Conservation (phyloP, 1,140 invertebrate genomes). For the Aphelenchoides besseyi region DNA sequence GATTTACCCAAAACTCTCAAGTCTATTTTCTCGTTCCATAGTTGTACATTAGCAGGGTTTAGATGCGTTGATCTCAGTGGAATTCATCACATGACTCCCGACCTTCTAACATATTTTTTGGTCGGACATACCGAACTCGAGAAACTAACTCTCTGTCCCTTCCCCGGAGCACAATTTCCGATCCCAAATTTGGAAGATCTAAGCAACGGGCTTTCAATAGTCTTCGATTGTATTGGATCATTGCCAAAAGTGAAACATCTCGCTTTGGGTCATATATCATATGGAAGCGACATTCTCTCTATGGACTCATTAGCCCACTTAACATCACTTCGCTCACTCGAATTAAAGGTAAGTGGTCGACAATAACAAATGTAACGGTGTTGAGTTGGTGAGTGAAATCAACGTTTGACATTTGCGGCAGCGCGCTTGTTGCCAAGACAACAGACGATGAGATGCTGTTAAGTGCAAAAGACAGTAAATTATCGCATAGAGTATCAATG, state of each 20-base stretch:
- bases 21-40: background rate
- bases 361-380: background rate
- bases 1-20: slow-evolving; percentile 9
- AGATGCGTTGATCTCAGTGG: slow-evolving; percentile 39
- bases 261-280: slow-evolving; percentile 10
- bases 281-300: slow-evolving; percentile 12
- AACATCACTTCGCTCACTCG: slow-evolving; percentile 6
- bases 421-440: background rate
- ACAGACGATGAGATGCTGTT: background rate
- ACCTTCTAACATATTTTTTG: slow-evolving; percentile 29
- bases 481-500: too few species aligned
- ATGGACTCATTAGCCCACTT: slow-evolving; percentile 18
- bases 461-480: slow-evolving; percentile 15
- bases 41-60: slow-evolving; percentile 1
- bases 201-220: background rate
- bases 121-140: slow-evolving; percentile 25
- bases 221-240: slow-evolving; percentile 11
- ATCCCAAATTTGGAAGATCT: background rate
- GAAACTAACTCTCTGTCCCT: slow-evolving; percentile 30
- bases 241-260: slow-evolving; percentile 6
- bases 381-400: background rate
- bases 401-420: too few species aligned
- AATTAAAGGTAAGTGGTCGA: slow-evolving; percentile 25
- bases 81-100: slow-evolving; percentile 7
- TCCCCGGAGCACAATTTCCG: slow-evolving; percentile 24